Evolutionary conservation across 2,113 vertebrate species (phyloP).

Genomic region (Tachuris rubrigastra): DNA sequence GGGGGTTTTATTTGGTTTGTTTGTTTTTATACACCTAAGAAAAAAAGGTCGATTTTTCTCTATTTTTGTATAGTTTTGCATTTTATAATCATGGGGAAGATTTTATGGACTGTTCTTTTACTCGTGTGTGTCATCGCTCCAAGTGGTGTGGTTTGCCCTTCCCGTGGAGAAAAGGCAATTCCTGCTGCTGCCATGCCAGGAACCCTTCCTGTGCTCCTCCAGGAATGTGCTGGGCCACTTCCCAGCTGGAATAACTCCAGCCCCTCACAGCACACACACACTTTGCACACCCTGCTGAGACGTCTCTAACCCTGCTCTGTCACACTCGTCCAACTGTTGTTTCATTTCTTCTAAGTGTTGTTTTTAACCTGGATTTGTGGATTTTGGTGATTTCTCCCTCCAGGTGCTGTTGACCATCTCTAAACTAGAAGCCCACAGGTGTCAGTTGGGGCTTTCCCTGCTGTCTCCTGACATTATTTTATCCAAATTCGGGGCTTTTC

Average conservation of each 20-base stretch:
- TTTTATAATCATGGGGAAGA: constrained; percentile 71
- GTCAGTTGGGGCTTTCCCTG: not conserved
- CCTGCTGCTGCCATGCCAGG: not conserved
- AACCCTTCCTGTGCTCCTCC: not conserved
- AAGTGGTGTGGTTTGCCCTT: constrained; percentile 47
- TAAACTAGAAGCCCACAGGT: not conserved
- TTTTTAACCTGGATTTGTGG: not conserved
- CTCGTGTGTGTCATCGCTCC: constrained; percentile 23
- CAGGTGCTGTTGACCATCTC: not conserved
- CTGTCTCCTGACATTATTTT: not conserved
- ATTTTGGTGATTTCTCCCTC: not conserved
- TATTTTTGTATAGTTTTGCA: constrained; percentile 79
- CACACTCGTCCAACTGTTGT: not conserved
- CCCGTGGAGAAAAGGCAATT: constrained; percentile 9
- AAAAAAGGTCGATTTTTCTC: constrained; percentile 59
- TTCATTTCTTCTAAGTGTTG: not conserved
- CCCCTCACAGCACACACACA: not conserved
- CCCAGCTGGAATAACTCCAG: not conserved
- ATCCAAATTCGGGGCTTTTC: not conserved
- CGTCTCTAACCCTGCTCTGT: not conserved
- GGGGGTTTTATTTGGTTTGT: not conserved
- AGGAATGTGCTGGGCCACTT: not conserved
- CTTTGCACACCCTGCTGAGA: not conserved
- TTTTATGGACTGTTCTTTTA: constrained; percentile 60
- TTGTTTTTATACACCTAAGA: constrained; percentile 65